These are phyloP conservation scores for Beaufortia kweichowensis DNA, from an alignment of 2,113 vertebrate species.

Conservation along the genomic window DNA sequence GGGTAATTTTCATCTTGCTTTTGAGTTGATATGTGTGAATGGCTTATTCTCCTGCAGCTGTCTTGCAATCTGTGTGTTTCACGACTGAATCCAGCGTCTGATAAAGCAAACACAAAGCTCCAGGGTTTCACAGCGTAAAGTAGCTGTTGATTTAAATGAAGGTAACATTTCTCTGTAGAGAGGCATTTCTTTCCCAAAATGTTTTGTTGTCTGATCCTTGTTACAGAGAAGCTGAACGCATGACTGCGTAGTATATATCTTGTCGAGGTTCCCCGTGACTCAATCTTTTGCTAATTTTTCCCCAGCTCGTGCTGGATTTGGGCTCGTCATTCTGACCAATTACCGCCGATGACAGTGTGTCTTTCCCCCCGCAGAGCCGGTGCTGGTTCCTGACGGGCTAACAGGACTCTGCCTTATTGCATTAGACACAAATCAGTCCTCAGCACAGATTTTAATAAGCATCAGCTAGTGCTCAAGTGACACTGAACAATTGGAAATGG, in stretches of 20 bases:
- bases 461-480: conserved; percentile 60
- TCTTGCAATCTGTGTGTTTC: neutral
- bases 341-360: conserved; percentile 62
- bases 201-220: neutral
- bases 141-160: conserved; percentile 11
- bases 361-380: conserved; percentile 60
- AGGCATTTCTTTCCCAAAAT: neutral
- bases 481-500: conserved; percentile 63
- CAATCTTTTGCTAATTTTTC: neutral
- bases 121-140: neutral
- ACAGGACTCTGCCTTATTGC: conserved; percentile 61
- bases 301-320: neutral
- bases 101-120: neutral
- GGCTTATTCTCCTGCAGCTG: neutral
- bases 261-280: neutral
- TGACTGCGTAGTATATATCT: neutral
- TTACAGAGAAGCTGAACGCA: neutral
- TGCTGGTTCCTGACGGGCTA: conserved; percentile 36
- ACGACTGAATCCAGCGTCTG: neutral
- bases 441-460: conserved; percentile 63
- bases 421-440: conserved; percentile 68
- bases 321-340: conserved; percentile 63
- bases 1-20: conserved; percentile 14
- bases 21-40: conserved; percentile 26
- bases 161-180: neutral